These are phyloP conservation scores for Cossypha niveicapilla DNA, from an alignment of 2,797 vertebrate genomes.

Conservation along the genomic window DNA sequence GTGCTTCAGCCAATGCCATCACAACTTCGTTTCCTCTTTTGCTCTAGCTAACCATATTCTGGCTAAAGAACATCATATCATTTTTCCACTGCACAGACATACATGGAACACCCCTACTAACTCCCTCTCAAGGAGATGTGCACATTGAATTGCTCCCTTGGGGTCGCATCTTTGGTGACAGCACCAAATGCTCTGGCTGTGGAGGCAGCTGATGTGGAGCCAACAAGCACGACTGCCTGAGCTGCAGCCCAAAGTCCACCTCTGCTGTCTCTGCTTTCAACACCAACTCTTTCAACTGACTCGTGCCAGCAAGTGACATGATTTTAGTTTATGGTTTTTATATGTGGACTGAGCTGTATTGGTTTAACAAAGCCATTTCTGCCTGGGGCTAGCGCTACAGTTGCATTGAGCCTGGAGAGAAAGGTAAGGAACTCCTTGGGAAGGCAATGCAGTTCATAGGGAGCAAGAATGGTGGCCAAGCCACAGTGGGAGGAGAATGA, in stretches of 20 bases:
- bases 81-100: neutral
- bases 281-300: neutral
- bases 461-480: neutral
- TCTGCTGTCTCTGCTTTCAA: neutral
- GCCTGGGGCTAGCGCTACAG: neutral
- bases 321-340: neutral
- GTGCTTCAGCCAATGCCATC: neutral
- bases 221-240: rapidly evolving
- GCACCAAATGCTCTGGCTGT: neutral
- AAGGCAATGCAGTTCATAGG: neutral
- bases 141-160: neutral
- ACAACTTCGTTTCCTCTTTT: neutral
- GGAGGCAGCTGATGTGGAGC: neutral
- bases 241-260: neutral
- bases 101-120: neutral
- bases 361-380: neutral
- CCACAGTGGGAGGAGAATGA: neutral
- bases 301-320: neutral
- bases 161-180: neutral
- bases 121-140: neutral
- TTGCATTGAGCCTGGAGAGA: neutral
- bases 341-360: neutral
- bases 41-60: neutral
- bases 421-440: neutral
- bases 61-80: neutral